Evolutionary conservation across 2,797 vertebrate species (phyloP), one percentile per base, ranked within the genome.

Genomic region (Petrocephalus sullivani): DNA sequence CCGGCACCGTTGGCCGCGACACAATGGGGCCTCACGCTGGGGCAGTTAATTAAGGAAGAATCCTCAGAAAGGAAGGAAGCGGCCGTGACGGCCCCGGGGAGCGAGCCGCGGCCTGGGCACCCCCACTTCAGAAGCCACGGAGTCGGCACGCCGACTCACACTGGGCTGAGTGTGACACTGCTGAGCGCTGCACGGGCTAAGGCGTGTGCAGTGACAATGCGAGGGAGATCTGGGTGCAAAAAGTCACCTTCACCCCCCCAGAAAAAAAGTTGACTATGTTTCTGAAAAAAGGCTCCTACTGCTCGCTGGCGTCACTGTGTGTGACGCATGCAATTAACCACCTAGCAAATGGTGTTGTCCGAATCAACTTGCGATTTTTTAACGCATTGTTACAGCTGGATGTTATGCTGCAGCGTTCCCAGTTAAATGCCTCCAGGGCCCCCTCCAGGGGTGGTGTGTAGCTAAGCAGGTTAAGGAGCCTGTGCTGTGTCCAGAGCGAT

Each of bases 31-130:
- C 86, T 58, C 57, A 75, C 10, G 49, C 85, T 86, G 23, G 33
- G 56, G 28, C 57, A 37, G 28, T 60, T 86, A 86, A 86, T 86
- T 41, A 86, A 86, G 61, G 86, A 54, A 28, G 49, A 87, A 28
- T 33, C 46, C 8, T 61, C 33, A 61, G 57, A 61, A 28, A 54
- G 86, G 60, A 87, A 75, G 86, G 61, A 87, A 61, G 54, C 12
- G 5, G 10, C 86, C 23, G 9, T 53, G n/a, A 23, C 86, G 21
- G 78, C 78, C 78, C 41, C 41, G 3, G 49, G 49, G 10, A 57
- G 83, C 33, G 2, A 86, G 54, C 28, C 23, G 6, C 23, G 56
- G 5, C 28, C 60, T 16, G 23, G 46, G 2, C 61, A 2, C 37
- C 41, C 14, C 49, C 28, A 0, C 54, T 33, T 19, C 46, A 75